Conservation (phyloP, 2,113 vertebrate species). For the Triplophysa tibetana region DNA sequence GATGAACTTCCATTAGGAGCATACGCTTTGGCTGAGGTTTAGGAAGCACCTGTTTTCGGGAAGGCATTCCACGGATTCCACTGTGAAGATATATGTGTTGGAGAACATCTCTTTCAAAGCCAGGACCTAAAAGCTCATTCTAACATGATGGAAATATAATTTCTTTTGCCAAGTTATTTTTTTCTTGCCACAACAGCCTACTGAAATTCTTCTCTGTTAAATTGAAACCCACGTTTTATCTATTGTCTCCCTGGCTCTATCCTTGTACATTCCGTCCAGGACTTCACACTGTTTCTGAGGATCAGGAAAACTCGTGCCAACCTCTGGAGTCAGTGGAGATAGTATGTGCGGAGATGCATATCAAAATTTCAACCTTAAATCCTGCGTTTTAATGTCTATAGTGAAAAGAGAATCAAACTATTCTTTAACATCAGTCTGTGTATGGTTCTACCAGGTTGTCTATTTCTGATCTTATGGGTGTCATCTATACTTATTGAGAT, state of each 20-base stretch:
- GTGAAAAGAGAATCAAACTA: too few species aligned
- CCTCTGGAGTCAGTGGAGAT: background rate
- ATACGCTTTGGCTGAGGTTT: slow-evolving; percentile 21
- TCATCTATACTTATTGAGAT: background rate
- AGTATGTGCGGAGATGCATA: background rate
- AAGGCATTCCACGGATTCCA: slow-evolving; percentile 11
- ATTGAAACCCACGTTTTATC: background rate
- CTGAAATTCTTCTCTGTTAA: background rate
- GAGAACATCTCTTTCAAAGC: slow-evolving; percentile 25
- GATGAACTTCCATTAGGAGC: slow-evolving; percentile 17
- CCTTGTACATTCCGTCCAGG: background rate
- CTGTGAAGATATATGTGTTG: slow-evolving; percentile 14
- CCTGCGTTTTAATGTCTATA: too few species aligned
- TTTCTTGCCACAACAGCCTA: background rate
- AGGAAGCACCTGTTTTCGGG: slow-evolving; percentile 27
- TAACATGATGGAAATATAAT: background rate
- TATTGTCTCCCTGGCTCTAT: background rate
- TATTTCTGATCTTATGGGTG: too few species aligned
- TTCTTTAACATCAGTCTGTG: too few species aligned
- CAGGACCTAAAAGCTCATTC: background rate
- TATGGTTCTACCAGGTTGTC: too few species aligned
- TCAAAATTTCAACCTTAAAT: too few species aligned
- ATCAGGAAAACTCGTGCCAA: background rate
- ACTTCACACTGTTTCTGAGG: background rate
- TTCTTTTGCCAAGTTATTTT: slow-evolving; percentile 10